A percentile compares a stretch with the other conserved stretches of the same genome.
Evolutionary conservation across 2,797 vertebrate genomes (phyloP).

Genomic region (Centroberyx gerrardi): DNA sequence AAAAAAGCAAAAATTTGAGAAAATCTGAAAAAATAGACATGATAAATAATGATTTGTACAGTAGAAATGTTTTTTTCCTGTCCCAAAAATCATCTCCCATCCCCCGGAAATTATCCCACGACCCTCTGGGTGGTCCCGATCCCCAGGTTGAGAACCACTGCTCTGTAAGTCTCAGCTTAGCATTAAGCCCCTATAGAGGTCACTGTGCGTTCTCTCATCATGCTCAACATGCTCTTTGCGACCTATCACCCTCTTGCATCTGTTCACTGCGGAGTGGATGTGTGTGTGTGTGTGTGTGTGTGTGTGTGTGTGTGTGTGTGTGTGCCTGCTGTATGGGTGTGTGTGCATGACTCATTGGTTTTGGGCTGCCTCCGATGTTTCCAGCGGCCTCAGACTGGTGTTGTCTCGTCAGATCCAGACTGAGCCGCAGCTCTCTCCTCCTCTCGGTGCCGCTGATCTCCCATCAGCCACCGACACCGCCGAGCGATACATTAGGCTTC

Average conservation of each 20-base stretch:
- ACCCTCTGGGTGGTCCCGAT: too few relatives aligned
- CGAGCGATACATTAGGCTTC: conserved; percentile 5
- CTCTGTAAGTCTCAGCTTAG: too few relatives aligned
- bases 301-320: conserved; percentile 1
- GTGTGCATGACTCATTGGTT: conserved; percentile 39
- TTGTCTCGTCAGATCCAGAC: conserved; percentile 25
- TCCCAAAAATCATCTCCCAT: too few relatives aligned
- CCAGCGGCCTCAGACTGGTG: conserved; percentile 16
- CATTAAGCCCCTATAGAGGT: conserved; percentile 67
- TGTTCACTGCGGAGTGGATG: conserved; percentile 34
- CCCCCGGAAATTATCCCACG: too few relatives aligned
- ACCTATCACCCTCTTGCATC: conserved; percentile 50
- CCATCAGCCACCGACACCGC: not conserved
- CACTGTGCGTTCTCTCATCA: conserved; percentile 42
- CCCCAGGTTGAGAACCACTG: too few relatives aligned
- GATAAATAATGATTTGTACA: too few relatives aligned
- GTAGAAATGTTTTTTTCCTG: too few relatives aligned
- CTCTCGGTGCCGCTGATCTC: conserved; percentile 29
- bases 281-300: conserved; percentile 9
- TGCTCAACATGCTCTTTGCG: conserved; percentile 47
- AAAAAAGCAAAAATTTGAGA: too few relatives aligned
- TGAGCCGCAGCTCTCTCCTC: conserved; percentile 15
- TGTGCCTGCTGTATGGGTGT: conserved; percentile 13
- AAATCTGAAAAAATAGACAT: too few relatives aligned
- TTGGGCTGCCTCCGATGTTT: conserved; percentile 15